These are phyloP conservation scores for Agonopterix heracliana DNA, from an alignment of 2,888 invertebrate species.

Conservation along the genomic window DNA sequence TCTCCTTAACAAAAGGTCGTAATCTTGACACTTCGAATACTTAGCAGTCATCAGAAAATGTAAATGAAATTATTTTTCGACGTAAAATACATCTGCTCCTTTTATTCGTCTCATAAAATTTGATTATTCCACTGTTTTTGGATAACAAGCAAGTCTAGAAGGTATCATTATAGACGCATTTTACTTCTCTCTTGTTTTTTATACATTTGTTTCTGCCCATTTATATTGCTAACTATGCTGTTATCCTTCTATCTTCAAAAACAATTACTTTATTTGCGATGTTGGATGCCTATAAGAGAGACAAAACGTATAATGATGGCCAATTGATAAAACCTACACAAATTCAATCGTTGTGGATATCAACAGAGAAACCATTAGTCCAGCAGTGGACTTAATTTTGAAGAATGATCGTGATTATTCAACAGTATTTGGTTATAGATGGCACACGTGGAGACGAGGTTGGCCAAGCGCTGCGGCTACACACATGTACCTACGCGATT, in stretches of 20 bases:
- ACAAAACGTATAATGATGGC: too few relatives aligned
- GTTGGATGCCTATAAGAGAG: too few relatives aligned
- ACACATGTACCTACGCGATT: conserved; percentile 65
- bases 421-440: conserved; percentile 33
- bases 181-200: background rate
- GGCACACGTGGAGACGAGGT: conserved; percentile 68
- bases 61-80: background rate
- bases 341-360: too few relatives aligned
- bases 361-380: too few relatives aligned
- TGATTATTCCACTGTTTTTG: background rate
- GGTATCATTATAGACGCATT: background rate
- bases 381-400: background rate
- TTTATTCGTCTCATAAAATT: background rate
- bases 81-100: conserved; percentile 1
- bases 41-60: conserved; percentile 1
- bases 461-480: conserved; percentile 63
- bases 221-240: too few relatives aligned
- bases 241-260: too few relatives aligned
- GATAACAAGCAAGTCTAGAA: background rate
- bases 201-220: background rate
- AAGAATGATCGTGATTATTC: background rate
- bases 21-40: background rate
- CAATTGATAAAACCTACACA: too few relatives aligned
- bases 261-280: too few relatives aligned
- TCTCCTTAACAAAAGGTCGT: background rate